Evolutionary conservation across 2,797 vertebrate species (phyloP), one percentile per base, ranked within the genome.

Genomic region (Acropternis orthonyx): DNA sequence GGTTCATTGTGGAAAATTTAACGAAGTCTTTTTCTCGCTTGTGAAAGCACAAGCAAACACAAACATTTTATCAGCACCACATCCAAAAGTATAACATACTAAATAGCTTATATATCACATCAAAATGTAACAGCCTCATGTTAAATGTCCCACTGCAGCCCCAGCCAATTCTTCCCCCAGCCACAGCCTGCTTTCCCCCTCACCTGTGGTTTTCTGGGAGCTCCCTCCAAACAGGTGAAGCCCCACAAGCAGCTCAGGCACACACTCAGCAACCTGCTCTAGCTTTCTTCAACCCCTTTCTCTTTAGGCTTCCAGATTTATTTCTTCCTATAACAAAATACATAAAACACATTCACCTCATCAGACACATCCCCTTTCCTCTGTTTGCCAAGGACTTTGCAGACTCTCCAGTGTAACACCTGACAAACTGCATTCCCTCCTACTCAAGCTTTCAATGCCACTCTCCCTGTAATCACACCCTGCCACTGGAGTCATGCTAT

Each of bases 311-410:
- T 72, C 58, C 49, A 77, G 56, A 46, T 93, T 85, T 85, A 89
- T 93, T 92, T 83, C 66, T 67, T 89, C 79, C 69, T n/a, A 91
- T 62, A 92, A 46, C 10, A 48, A 88, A 94, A 73, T 4, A 17
- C 62, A 63, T 84, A 39, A 88, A 91, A 3, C n/a, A 61, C 92
- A 73, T 74, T 89, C 79, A 94, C 69, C 74, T 96, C 87, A 84
- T 89, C 85, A 93, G 36, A 73, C 51, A 59, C 44, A 4, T 28
- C 2, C 19, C 36, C 73, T 81, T 93, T 37, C 58, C 68, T 63
- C 48, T 77, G 8, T n/a, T 81, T 54, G 92, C 77, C 78, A 72
- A 85, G 46, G 65, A 2, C n/a, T 83, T 37, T 36, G 43, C 93
- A 90, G 76, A 51, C 30, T 73, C 93, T 90, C 44, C 73, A 69